Percentiles rank a stretch among this genome's conserved stretches.
Evolutionary conservation across 2,113 vertebrate genomes (phyloP).

Genomic region (Grantiella picta): DNA sequence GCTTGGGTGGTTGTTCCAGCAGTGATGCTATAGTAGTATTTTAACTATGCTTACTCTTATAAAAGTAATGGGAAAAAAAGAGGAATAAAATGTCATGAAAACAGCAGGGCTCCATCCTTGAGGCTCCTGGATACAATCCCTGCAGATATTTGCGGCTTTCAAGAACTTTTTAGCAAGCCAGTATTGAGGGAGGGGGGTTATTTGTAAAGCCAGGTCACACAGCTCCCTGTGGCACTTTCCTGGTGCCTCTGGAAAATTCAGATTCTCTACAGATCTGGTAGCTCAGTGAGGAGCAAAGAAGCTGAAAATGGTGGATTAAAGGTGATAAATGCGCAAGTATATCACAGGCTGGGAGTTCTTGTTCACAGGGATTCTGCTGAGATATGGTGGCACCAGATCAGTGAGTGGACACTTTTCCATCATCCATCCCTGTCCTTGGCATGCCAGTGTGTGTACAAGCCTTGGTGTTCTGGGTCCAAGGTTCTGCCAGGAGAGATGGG

Average conservation of each 20-base stretch:
- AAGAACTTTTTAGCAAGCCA: neutral
- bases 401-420: neutral
- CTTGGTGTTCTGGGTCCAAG: neutral
- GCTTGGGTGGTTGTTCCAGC: neutral
- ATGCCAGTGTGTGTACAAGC: rapidly evolving
- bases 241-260: neutral
- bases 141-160: neutral
- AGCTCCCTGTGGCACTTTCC: neutral
- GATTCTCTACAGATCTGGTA: neutral
- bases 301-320: neutral
- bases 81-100: neutral
- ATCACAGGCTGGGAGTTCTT: neutral
- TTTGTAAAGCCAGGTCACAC: neutral
- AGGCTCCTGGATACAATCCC: neutral
- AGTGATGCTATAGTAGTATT: rapidly evolving
- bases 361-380: neutral
- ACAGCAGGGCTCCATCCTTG: neutral
- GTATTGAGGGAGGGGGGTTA: rapidly evolving
- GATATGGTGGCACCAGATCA: neutral
- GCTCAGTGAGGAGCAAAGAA: neutral
- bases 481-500: neutral
- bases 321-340: neutral
- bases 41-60: neutral
- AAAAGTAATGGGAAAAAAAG: neutral
- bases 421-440: neutral